Conservation (phyloP, 2,797 vertebrate species). For the Mus caroli region DNA sequence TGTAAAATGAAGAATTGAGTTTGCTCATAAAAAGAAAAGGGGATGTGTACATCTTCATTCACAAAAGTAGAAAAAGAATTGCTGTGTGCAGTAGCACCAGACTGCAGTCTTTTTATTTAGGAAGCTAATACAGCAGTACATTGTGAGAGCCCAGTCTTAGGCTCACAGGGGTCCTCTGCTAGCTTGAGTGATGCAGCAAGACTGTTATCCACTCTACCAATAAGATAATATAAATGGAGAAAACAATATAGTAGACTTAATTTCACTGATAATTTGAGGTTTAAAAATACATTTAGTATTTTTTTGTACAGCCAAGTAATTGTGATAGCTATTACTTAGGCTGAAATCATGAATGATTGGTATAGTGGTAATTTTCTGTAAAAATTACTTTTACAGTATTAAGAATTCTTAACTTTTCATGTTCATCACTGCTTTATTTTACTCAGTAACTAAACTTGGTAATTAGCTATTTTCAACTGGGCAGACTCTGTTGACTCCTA, state of each 20-base stretch:
- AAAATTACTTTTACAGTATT: constrained; percentile 44
- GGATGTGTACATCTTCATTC: neutral
- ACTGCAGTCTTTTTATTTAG: neutral
- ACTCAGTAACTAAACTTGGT: constrained; percentile 33
- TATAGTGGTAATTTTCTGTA: neutral
- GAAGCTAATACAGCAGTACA: no score
- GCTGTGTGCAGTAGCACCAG: neutral
- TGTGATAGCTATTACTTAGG: neutral
- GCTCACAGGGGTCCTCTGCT: neutral
- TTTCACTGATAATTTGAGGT: constrained; percentile 31
- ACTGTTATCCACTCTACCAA: neutral
- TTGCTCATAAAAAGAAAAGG: constrained; percentile 4
- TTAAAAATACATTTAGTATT: neutral
- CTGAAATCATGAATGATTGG: constrained; percentile 20
- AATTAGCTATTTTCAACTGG: constrained; percentile 9
- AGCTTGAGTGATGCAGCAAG: neutral
- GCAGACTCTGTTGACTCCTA: constrained; percentile 35
- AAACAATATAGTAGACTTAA: neutral
- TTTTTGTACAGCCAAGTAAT: neutral
- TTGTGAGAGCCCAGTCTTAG: neutral
- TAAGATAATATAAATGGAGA: neutral
- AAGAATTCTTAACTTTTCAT: neutral
- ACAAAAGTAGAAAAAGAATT: neutral
- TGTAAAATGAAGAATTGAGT: neutral
- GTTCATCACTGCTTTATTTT: neutral